These are phyloP conservation scores for fruit fly (Drosophila melanogaster) DNA, from an alignment of 1,140 invertebrate genomes.

Conservation along the genomic window DNA sequence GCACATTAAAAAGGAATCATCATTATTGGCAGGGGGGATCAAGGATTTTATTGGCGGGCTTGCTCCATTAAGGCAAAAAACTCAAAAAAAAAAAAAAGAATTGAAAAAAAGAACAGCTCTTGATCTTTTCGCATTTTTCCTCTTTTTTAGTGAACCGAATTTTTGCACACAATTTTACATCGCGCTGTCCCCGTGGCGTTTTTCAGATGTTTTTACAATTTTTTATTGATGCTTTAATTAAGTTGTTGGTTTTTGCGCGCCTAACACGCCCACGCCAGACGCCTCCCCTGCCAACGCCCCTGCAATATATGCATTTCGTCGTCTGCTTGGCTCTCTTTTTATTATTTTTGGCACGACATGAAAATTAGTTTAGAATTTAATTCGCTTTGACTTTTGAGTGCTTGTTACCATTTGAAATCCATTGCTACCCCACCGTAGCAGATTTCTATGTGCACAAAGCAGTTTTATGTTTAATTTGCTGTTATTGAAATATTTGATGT, in stretches of 20 bases:
- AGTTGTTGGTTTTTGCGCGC: slow-evolving; percentile 63
- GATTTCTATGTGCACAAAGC: slow-evolving; percentile 9
- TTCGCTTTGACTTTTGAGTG: slow-evolving; percentile 81
- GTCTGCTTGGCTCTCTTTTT: slow-evolving; percentile 36
- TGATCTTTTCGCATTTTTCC: background rate
- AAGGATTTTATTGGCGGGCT: slow-evolving; percentile 62
- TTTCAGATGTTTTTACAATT: slow-evolving; percentile 66
- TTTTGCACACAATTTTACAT: slow-evolving; percentile 40
- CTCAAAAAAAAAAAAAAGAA: background rate
- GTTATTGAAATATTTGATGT: slow-evolving; percentile 67
- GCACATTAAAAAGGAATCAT: slow-evolving; percentile 84
- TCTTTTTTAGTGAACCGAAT: slow-evolving; percentile 8
- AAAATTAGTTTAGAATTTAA: slow-evolving; percentile 83
- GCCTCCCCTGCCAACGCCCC: slow-evolving; percentile 4
- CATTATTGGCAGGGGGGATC: slow-evolving; percentile 79
- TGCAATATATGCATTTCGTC: slow-evolving; percentile 18
- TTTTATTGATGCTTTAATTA: slow-evolving; percentile 82
- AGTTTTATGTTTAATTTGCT: slow-evolving; percentile 58
- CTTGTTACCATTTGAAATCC: slow-evolving; percentile 75
- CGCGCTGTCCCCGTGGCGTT: slow-evolving; percentile 31
- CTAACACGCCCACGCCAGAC: slow-evolving; percentile 1
- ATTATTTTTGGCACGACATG: slow-evolving; percentile 82
- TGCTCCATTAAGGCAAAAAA: slow-evolving; percentile 54
- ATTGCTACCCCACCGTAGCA: slow-evolving; percentile 9
- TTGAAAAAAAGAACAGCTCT: background rate